Base-by-base conservation (phyloP, 2,113 vertebrate species). In the Chelonoidis abingdonii region DNA sequence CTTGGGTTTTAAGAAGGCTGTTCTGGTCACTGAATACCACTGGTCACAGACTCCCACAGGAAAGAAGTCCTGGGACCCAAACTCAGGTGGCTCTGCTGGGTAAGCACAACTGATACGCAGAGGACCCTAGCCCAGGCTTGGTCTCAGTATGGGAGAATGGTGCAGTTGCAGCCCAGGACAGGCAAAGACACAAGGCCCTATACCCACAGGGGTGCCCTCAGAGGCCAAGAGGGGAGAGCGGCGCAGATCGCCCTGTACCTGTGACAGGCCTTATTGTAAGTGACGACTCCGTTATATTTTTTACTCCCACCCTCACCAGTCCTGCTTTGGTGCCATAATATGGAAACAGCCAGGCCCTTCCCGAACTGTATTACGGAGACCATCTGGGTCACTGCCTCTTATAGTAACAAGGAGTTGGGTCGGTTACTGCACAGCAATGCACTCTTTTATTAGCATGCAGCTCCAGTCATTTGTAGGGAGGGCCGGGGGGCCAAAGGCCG, bases 381-480 rank as follows among this genome's bases (percentile, higher is more conserved):
- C 49, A 38, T 19, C 65, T n/a, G n/a, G 92, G 90, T 25, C 79
- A 62, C 87, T 89, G 87, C 80, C 93, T 92, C 87, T 47, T 93
- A 76, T 88, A 92, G 54, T 6, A 31, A 31, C 21, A 54, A 93
- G 90, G 87, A 80, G 90, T 93, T 62, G 50, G 89, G 94, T 93
- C 91, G 89, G 94, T 85, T 86, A 96, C 93, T n/a, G 87, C 93
- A 69, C 93, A 96, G 84, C 95, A 95, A 35, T 89, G 92, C 96
- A 57, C 95, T 88, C 19, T 22, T 96, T 93, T 90, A 96, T 95
- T 13, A 95, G 95, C 50, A 8, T 27, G 52, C n/a, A 84, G 90
- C 93, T 97, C 94, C 91, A 96, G 96, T 95, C 96, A 96, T 89
- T 96, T 90, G 95, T 93, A 93, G 94, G 94, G 92, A 95, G 95